These are phyloP conservation scores for Hydropotes inermis DNA, from an alignment of 2,113 vertebrate species.

Conservation along the genomic window DNA sequence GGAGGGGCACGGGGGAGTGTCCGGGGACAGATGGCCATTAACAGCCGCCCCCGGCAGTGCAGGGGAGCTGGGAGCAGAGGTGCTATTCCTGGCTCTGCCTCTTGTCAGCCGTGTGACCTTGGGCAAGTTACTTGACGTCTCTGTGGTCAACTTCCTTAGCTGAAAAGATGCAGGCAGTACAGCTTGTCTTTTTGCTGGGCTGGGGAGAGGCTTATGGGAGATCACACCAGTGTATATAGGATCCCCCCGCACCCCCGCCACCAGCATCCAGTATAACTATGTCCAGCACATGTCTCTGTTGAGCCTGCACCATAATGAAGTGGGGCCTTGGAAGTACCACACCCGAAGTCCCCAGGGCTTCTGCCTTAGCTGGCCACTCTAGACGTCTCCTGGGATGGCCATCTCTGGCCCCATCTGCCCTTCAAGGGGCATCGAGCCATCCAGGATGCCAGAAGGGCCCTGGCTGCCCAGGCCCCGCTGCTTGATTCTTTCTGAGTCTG, in stretches of 20 bases:
- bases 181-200: neutral
- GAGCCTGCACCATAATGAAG: neutral
- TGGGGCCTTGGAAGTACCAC: too few relatives aligned
- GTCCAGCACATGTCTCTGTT: neutral
- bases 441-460: neutral
- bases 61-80: rapidly evolving
- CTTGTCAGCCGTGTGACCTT: neutral
- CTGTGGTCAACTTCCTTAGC: neutral
- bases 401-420: neutral
- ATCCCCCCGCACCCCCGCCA: rapidly evolving
- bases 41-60: neutral
- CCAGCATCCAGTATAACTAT: neutral
- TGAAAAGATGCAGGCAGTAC: neutral
- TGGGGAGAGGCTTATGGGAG: neutral
- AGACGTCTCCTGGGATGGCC: neutral
- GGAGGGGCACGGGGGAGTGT: neutral
- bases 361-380: neutral
- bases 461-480: neutral
- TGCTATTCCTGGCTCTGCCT: neutral
- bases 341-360: neutral
- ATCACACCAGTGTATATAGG: neutral
- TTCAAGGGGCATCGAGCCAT: neutral
- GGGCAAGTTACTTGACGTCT: neutral
- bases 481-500: neutral
- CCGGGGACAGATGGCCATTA: neutral